Evolutionary conservation across 2,888 invertebrate species (phyloP).

Genomic region (Trichogramma dendrolimi): DNA sequence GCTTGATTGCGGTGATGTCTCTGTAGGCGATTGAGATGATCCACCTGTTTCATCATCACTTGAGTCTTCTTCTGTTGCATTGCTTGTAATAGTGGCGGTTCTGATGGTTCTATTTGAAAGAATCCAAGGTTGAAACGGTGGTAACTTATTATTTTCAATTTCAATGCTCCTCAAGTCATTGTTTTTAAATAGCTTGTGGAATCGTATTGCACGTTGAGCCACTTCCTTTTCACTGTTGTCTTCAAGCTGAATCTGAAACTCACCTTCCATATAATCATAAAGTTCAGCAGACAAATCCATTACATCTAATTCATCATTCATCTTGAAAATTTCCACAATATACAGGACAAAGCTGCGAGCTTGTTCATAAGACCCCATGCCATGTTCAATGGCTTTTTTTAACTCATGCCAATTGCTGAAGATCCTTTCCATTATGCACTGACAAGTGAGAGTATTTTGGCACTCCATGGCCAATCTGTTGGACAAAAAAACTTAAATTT

Average conservation of each 20-base stretch:
- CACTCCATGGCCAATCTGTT: too few relatives aligned
- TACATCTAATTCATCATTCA: conserved; percentile 40
- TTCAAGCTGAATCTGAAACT: conserved; percentile 43
- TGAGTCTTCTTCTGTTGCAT: not conserved
- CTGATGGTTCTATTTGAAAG: conserved; percentile 9
- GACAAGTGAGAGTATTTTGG: too few relatives aligned
- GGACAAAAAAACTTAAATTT: too few relatives aligned
- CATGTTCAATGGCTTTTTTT: conserved; percentile 45
- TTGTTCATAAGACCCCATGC: conserved; percentile 42
- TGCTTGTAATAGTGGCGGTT: conserved; percentile 7
- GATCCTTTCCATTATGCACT: conserved; percentile 36
- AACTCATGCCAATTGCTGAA: conserved; percentile 49
- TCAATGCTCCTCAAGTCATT: conserved; percentile 33
- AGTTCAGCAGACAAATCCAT: conserved; percentile 41
- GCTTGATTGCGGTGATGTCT: conserved; percentile 2
- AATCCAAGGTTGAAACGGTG: conserved; percentile 43
- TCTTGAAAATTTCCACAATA: conserved; percentile 39
- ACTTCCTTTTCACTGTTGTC: conserved; percentile 44
- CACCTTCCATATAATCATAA: conserved; percentile 43
- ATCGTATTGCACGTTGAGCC: conserved; percentile 42
- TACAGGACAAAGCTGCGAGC: conserved; percentile 41
- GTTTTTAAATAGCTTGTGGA: conserved; percentile 37
- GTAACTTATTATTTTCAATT: conserved; percentile 39
- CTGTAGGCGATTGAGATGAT: conserved; percentile 6
- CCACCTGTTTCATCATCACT: conserved; percentile 9